These are phyloP conservation scores for Dysmachus trigonus DNA, from an alignment of 2,888 invertebrate genomes.

Conservation along the genomic window DNA sequence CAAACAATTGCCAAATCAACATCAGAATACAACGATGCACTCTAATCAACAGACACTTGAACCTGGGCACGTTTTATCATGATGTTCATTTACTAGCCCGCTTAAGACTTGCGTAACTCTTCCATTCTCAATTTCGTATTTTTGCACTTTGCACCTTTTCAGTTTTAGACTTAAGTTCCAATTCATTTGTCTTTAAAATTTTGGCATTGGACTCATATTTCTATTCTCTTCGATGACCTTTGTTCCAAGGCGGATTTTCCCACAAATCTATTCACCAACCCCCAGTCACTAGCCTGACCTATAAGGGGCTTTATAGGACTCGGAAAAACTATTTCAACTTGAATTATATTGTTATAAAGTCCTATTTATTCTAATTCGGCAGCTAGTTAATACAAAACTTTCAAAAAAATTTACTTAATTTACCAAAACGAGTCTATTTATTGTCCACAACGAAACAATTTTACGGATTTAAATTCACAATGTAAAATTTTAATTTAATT, in stretches of 20 bases:
- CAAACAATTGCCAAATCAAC: constrained; percentile 71
- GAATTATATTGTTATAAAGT: no score
- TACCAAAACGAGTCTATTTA: no score
- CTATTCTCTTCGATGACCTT: neutral
- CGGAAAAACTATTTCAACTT: no score
- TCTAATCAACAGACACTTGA: constrained; percentile 69
- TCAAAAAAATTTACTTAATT: no score
- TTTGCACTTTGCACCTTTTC: neutral
- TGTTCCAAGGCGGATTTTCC: neutral
- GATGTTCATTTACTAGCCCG: constrained; percentile 55
- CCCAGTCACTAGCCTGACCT: no score
- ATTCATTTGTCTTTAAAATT: neutral
- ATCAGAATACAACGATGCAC: constrained; percentile 61
- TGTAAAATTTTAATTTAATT: no score
- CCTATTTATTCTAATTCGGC: no score
- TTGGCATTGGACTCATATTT: neutral
- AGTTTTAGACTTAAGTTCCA: neutral
- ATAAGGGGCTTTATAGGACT: no score
- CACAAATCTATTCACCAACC: neutral
- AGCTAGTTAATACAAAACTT: no score
- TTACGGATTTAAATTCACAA: no score
- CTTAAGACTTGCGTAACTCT: constrained; percentile 6
- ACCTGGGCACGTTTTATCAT: constrained; percentile 87
- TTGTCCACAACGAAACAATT: no score
- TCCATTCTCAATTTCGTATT: neutral